Evolutionary conservation across 2,797 vertebrate genomes (phyloP), one percentile per base, ranked within the genome.

Genomic region (Syngnathus acus): DNA sequence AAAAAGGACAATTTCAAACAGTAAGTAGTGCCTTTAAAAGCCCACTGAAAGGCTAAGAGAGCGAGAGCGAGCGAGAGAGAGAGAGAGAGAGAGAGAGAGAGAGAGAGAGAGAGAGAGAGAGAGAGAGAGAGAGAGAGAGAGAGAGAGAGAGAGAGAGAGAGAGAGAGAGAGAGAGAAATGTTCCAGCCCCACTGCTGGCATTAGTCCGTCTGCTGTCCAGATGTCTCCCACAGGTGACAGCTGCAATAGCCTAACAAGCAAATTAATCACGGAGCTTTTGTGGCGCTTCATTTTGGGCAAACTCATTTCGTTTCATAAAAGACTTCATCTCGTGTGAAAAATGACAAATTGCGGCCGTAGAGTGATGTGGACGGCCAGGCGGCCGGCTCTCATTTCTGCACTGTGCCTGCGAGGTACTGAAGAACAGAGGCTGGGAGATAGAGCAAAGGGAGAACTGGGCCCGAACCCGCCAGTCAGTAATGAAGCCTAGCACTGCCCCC

Each of bases 201-300:
- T 91, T 90, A 92, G 91, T 92, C 91, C 92, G 89, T 91, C 90
- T 91, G 90, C 90, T 90, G 90, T 92, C 91, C 92, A 93, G 92
- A 93, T 93, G 91, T 92, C 90, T 91, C 88, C 86, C 89, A 91
- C 90, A 93, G 91, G 90, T 92, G 91, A 92, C 92, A 92, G 91
- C 90, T 92, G 91, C 89, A 91, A 90, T 90, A 86, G 89, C 89
- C 90, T 92, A 92, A 92, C 92, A 92, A 92, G 91, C 89, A 92
- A 91, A 92, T 93, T 92, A 92, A 92, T 93, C 90, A 92, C 74
- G 76, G 87, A 76, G 90, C 88, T 92, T 92, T 92, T 91, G 89
- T 90, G 88, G 87, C 71, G 89, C 89, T 91, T 92, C 89, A 89
- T 90, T 91, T 88, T 89, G 81, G 82, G 85, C 88, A 90, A 91